Percentiles rank a stretch among this genome's conserved stretches.
These are phyloP conservation scores for Slavum lentiscoides DNA, from an alignment of 2,888 invertebrate species.

Conservation along the genomic window DNA sequence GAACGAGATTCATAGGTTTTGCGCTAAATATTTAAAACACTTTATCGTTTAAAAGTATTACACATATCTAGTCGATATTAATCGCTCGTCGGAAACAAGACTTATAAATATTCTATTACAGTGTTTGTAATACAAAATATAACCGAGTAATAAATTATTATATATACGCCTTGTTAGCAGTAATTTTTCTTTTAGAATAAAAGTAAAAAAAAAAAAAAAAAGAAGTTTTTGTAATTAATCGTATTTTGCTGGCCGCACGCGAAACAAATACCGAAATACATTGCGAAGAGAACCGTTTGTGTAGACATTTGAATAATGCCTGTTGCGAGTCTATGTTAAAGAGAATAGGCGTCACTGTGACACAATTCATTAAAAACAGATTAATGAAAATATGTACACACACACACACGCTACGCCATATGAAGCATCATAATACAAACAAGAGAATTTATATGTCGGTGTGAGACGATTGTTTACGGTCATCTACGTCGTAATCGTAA, in stretches of 20 bases:
- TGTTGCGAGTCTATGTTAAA: slow-evolving; percentile 6
- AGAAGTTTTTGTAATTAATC: too few species aligned
- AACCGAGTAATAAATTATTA: slow-evolving; percentile 2
- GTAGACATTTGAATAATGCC: slow-evolving; percentile 3
- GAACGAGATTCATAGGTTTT: slow-evolving; percentile 14
- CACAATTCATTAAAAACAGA: slow-evolving; percentile 19
- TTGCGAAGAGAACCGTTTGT: neutral
- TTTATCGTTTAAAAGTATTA: neutral
- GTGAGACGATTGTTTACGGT: slow-evolving; percentile 68
- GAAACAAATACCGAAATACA: slow-evolving; percentile 11
- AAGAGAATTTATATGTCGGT: slow-evolving; percentile 70
- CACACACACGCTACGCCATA: neutral
- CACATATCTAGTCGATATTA: neutral
- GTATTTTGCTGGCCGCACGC: neutral
- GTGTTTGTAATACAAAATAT: slow-evolving; percentile 14
- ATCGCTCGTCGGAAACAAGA: slow-evolving; percentile 20
- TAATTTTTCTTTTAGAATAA: slow-evolving; percentile 6
- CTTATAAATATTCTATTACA: slow-evolving; percentile 9
- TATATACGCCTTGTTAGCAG: neutral
- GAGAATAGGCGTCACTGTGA: neutral
- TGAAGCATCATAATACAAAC: neutral
- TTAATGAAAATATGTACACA: slow-evolving; percentile 5
- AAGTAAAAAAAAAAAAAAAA: neutral
- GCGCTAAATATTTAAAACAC: slow-evolving; percentile 7
- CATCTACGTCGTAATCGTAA: slow-evolving; percentile 69